Percentiles rank a stretch among this genome's conserved stretches.
Evolutionary conservation across 2,888 invertebrate genomes (phyloP).

Genomic region (Heliconius hortense): DNA sequence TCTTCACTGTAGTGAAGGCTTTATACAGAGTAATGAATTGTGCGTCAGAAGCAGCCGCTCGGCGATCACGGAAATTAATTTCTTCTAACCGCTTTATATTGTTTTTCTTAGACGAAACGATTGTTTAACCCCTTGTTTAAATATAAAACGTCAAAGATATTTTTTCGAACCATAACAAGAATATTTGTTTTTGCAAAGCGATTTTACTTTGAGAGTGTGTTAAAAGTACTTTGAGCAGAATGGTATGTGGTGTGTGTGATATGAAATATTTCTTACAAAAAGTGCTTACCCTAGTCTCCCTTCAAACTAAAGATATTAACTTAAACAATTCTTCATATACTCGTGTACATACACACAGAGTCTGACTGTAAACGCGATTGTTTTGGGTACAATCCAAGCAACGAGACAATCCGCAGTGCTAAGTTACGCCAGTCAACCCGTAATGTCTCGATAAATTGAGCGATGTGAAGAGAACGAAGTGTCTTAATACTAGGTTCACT

Average conservation of each 20-base stretch:
- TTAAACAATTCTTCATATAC: too few species aligned
- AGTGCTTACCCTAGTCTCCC: too few species aligned
- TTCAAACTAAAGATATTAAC: too few species aligned
- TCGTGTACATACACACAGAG: neutral
- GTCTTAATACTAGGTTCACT: neutral
- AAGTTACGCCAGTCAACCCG: too few species aligned
- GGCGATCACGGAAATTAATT: slow-evolving; percentile 58
- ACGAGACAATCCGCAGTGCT: too few species aligned
- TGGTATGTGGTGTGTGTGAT: too few species aligned
- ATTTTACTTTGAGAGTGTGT: neutral
- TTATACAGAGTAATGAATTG: slow-evolving; percentile 57
- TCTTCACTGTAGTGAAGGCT: slow-evolving; percentile 39
- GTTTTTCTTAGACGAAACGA: slow-evolving; percentile 36
- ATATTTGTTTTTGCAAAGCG: neutral
- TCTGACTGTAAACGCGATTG: neutral
- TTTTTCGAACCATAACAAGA: neutral
- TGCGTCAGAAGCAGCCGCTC: slow-evolving; percentile 57
- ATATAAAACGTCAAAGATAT: neutral
- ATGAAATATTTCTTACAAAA: too few species aligned
- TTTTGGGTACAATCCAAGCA: too few species aligned
- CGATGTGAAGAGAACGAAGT: neutral
- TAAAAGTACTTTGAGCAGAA: neutral
- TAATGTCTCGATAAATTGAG: too few species aligned
- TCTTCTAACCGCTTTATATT: slow-evolving; percentile 42
- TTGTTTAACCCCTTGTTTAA: slow-evolving; percentile 29